Base-by-base conservation (phyloP, 2,113 vertebrate species). In the Microcebus lehilahytsara region DNA sequence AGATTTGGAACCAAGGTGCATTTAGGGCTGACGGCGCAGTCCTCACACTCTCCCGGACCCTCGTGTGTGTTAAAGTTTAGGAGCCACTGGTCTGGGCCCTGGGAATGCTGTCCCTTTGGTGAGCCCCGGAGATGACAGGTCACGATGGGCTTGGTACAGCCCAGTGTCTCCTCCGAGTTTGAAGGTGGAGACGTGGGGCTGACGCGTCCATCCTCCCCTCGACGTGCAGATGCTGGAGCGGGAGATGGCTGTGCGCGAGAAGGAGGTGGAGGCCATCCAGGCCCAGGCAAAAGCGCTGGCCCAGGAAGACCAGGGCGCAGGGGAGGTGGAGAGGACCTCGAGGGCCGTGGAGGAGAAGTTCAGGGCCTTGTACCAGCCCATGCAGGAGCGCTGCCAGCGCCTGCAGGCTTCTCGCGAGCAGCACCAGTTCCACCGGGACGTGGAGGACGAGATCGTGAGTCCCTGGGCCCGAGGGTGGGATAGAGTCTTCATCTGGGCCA, bases 361-460 rank as follows among this genome's bases (percentile, higher is more conserved):
- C 97, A 56, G 97, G 58, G 97, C 98, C 93, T 98, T 99, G 60
- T 98, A 98, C 97, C 99, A 99, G 0, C 99, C 99, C n/a, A 98
- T 99, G 64, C 23, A 96, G 34, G 98, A 98, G 37, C 98, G 99
- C 83, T 98, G 98, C 60, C 98, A 96, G 93, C 98, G 97, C 71
- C 98, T 99, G 25, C 98, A 99, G 2, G 99, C 99, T 80, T 99
- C 99, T 23, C 99, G 99, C 51, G 99, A 99, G 97, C 99, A 99
- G 86, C 99, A 99, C 96, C 99, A 99, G 95, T 99, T 99, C 98
- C 99, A 99, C 98, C 98, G 99, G 49, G 99, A 99, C 67, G 98
- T 99, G 96, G 99, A 99, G 94, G 99, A 99, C 62, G 99, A 99
- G 98, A 99, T 99, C 0, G 99, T 99, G 97, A 99, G 99, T 98